A percentile compares a stretch with the other conserved stretches of the same genome.
phyloP scores from a whole-genome alignment of 1,140 invertebrate species.

The Campoletis sonorensis region DNA sequence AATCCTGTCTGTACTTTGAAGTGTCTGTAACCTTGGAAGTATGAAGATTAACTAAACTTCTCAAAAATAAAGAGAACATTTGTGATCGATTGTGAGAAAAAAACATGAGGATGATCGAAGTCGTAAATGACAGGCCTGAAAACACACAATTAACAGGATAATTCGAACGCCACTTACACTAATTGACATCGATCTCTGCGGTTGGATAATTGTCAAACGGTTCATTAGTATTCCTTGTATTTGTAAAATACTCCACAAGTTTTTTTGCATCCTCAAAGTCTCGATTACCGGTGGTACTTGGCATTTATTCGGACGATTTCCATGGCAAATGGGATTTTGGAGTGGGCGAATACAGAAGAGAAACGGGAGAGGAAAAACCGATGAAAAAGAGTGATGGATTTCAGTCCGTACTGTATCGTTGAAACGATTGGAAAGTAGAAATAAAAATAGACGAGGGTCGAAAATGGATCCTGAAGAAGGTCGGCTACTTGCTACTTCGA shows the following conservation, averaged over 20 bases:
- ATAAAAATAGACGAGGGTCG: slow-evolving; percentile 39
- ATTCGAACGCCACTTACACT: not conserved
- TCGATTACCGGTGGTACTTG: not conserved
- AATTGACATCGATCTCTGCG: not conserved
- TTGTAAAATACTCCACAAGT: not conserved
- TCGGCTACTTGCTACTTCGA: not conserved
- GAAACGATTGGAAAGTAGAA: slow-evolving; percentile 35
- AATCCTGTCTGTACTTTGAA: too few species aligned
- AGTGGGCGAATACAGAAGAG: not conserved
- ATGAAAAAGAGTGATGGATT: slow-evolving; percentile 30
- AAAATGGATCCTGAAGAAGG: slow-evolving; percentile 20
- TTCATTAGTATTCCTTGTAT: not conserved
- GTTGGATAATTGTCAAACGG: not conserved
- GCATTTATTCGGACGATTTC: slow-evolving; percentile 22
- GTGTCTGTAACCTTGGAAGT: too few species aligned
- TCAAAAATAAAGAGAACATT: not conserved
- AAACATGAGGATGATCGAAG: not conserved
- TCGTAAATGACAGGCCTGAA: not conserved
- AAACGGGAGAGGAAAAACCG: not conserved
- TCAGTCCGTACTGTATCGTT: not conserved
- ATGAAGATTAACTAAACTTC: too few species aligned
- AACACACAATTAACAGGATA: not conserved
- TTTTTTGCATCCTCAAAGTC: not conserved
- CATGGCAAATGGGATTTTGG: not conserved
- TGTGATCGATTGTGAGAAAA: too few species aligned